Evolutionary conservation across 2,888 invertebrate genomes (phyloP).

Genomic region (Steinernema scapterisci): DNA sequence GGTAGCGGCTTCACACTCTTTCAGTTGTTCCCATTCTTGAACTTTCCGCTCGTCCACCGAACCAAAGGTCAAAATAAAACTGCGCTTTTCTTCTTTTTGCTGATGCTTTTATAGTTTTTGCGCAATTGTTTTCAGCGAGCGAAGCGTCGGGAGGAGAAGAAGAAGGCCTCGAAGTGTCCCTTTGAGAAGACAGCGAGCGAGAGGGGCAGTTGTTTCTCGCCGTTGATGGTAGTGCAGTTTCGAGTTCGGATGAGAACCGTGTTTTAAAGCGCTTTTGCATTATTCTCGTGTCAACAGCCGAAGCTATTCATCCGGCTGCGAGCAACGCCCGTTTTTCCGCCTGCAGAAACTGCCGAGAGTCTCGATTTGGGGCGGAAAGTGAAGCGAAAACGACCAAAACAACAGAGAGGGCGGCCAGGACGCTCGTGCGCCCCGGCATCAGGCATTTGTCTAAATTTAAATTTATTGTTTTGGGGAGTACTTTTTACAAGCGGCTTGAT

Average conservation of each 20-base stretch:
- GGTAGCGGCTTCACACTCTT: background rate
- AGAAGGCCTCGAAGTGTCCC: no score
- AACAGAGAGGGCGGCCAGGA: no score
- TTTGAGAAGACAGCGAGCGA: background rate
- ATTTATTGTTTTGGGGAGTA: no score
- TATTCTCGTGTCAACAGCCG: slow-evolving; percentile 4
- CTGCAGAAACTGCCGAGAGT: no score
- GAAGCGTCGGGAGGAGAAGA: background rate
- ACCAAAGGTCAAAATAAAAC: slow-evolving; percentile 10
- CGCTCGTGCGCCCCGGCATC: no score
- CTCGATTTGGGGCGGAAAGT: no score
- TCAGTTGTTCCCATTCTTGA: slow-evolving; percentile 3
- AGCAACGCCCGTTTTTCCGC: no score
- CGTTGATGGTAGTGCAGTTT: background rate
- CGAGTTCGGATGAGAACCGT: background rate
- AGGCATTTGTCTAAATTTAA: no score
- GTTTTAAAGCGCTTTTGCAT: slow-evolving; percentile 29
- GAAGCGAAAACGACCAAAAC: no score
- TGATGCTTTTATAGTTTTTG: slow-evolving; percentile 3
- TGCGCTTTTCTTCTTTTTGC: background rate
- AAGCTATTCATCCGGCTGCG: no score
- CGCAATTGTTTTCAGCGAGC: background rate
- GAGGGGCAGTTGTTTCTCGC: background rate
- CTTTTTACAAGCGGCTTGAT: no score
- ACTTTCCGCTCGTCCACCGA: background rate